phyloP scores from a whole-genome alignment of 1,140 invertebrate species.

The Elysia chlorotica region DNA sequence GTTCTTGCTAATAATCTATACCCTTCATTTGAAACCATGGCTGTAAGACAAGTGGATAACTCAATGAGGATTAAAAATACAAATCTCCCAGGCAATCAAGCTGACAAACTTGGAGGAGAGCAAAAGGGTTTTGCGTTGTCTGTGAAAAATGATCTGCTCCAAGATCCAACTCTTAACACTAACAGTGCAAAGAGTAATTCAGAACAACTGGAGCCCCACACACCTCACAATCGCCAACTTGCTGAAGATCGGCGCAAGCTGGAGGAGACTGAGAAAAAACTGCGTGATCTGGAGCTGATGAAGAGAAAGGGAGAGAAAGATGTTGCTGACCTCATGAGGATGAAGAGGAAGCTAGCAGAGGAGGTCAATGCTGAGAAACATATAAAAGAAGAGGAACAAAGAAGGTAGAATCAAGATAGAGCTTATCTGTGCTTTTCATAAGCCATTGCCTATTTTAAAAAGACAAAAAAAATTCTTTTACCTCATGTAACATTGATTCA shows the following conservation, averaged over 20 bases:
- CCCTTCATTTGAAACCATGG: too few species aligned
- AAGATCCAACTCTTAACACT: too few species aligned
- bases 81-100: neutral
- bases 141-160: neutral
- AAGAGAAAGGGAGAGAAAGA: constrained; percentile 64
- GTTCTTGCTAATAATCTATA: neutral
- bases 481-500: too few species aligned
- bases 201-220: neutral
- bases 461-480: too few species aligned
- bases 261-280: constrained; percentile 60
- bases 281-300: constrained; percentile 65
- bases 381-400: constrained; percentile 24
- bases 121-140: constrained; percentile 63
- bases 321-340: constrained; percentile 51
- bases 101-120: constrained; percentile 25
- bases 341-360: constrained; percentile 41
- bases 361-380: constrained; percentile 48
- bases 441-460: too few species aligned
- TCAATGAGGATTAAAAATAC: constrained; percentile 6
- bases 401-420: too few species aligned
- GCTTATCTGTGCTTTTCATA: too few species aligned
- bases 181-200: constrained; percentile 7
- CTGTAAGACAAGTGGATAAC: neutral
- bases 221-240: neutral
- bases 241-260: constrained; percentile 36